phyloP scores from a whole-genome alignment of 2,888 invertebrate genomes.

The Pristionchus exspectatus region DNA sequence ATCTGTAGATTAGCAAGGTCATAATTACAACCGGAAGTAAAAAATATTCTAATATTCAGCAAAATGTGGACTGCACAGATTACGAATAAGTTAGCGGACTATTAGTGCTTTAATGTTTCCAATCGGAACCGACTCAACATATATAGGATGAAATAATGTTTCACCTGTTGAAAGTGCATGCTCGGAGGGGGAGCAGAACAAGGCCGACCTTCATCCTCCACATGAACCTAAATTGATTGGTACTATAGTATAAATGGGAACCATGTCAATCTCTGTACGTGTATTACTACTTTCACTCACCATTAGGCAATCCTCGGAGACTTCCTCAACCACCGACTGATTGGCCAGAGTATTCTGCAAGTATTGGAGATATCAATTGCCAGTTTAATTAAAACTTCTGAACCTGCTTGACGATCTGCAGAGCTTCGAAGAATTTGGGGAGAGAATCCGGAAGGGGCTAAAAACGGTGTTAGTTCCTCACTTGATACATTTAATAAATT shows the following conservation, averaged over 20 bases:
- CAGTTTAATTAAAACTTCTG: neutral
- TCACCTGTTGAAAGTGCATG: neutral
- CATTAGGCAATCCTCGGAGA: neutral
- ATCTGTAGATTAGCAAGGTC: too few species aligned
- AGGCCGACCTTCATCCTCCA: neutral
- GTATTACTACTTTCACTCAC: neutral
- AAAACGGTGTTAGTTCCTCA: neutral
- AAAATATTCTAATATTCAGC: too few species aligned
- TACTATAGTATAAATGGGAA: neutral
- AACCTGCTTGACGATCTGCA: constrained; percentile 14
- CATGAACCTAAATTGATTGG: neutral
- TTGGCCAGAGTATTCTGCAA: neutral
- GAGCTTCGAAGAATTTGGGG: constrained; percentile 4
- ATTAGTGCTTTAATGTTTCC: too few species aligned
- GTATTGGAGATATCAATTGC: too few species aligned
- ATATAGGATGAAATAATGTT: too few species aligned
- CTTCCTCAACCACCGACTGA: neutral
- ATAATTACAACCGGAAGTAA: too few species aligned
- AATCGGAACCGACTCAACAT: too few species aligned
- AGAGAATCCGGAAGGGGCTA: neutral
- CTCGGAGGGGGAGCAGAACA: neutral
- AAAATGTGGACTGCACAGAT: too few species aligned
- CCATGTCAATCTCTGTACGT: neutral
- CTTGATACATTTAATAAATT: neutral
- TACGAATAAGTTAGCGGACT: too few species aligned